phyloP scores from a whole-genome alignment of 1,140 invertebrate genomes.

The Dendrolimus punctatus region DNA sequence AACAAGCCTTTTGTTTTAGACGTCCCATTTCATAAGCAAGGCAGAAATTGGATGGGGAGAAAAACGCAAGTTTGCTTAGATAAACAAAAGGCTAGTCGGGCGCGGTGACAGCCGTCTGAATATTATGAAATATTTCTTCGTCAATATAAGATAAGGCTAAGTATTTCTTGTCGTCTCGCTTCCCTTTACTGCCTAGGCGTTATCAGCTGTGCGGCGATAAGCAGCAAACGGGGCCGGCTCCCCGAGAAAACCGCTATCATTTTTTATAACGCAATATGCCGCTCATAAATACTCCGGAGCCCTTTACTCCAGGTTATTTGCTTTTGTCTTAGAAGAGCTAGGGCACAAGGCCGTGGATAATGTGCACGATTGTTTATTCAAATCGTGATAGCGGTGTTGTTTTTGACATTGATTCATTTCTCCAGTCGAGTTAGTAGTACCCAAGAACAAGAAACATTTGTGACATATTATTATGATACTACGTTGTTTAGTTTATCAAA shows the following conservation, averaged over 20 bases:
- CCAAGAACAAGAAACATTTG: too few relatives aligned
- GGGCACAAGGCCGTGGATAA: conserved; percentile 11
- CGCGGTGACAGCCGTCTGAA: conserved; percentile 17
- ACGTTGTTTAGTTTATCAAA: too few relatives aligned
- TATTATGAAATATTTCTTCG: conserved; percentile 31
- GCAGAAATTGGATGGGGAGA: conserved; percentile 5
- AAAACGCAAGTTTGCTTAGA: conserved; percentile 13
- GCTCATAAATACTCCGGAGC: conserved; percentile 30
- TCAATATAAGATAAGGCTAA: conserved; percentile 32
- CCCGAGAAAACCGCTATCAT: conserved; percentile 34
- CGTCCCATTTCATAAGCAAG: conserved; percentile 4
- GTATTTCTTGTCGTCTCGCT: conserved; percentile 27
- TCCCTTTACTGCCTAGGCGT: conserved; percentile 27
- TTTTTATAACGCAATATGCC: conserved; percentile 45
- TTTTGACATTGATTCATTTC: not conserved
- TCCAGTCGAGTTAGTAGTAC: too few relatives aligned
- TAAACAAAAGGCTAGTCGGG: conserved; percentile 23
- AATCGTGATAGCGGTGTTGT: not conserved
- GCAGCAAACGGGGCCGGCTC: conserved; percentile 28
- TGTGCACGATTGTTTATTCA: conserved; percentile 20
- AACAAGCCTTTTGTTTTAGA: conserved; percentile 5
- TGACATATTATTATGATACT: too few relatives aligned
- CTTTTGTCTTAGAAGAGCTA: conserved; percentile 23
- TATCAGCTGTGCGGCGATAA: conserved; percentile 29
- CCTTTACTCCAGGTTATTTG: conserved; percentile 28